These are phyloP conservation scores for Ectemnius lituratus DNA, from an alignment of 2,888 invertebrate species.

Conservation along the genomic window DNA sequence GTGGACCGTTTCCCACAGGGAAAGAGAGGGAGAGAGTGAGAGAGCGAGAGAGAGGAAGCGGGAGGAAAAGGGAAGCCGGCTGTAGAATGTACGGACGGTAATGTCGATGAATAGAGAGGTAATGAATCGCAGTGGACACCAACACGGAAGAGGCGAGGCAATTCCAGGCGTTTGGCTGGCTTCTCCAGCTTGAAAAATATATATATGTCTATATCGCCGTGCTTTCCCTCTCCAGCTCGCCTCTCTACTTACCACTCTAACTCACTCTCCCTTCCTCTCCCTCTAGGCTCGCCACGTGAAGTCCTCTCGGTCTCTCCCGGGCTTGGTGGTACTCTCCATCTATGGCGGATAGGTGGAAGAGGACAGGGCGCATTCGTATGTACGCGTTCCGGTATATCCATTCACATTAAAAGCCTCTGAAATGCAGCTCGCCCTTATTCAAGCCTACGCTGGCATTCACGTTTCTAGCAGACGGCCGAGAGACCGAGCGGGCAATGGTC, in stretches of 20 bases:
- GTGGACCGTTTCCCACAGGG: constrained; percentile 1
- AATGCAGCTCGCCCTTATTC: constrained; percentile 59
- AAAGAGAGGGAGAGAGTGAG: constrained; percentile 18
- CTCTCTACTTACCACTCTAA: constrained; percentile 35
- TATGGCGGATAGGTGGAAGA: constrained; percentile 32
- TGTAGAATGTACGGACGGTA: constrained; percentile 63
- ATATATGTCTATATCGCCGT: constrained; percentile 50
- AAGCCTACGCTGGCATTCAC: constrained; percentile 60
- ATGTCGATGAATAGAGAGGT: constrained; percentile 77
- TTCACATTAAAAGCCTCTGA: constrained; percentile 61
- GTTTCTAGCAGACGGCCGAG: constrained; percentile 53
- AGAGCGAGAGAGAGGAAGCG: constrained; percentile 20
- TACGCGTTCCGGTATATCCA: constrained; percentile 48
- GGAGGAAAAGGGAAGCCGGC: constrained; percentile 27
- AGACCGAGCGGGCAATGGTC: constrained; percentile 45
- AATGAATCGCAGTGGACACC: constrained; percentile 77
- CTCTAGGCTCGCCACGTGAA: not conserved
- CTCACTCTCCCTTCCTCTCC: constrained; percentile 9
- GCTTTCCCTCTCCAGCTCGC: not conserved
- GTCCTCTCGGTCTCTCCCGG: not conserved
- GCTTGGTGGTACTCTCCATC: constrained; percentile 22
- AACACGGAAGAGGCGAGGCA: constrained; percentile 77
- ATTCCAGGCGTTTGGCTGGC: constrained; percentile 67
- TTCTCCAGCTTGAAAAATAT: constrained; percentile 69
- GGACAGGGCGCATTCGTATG: constrained; percentile 37